Evolutionary conservation across 2,888 invertebrate genomes (phyloP), one percentile per base, ranked within the genome.

Genomic region (Ethmia dodecea): DNA sequence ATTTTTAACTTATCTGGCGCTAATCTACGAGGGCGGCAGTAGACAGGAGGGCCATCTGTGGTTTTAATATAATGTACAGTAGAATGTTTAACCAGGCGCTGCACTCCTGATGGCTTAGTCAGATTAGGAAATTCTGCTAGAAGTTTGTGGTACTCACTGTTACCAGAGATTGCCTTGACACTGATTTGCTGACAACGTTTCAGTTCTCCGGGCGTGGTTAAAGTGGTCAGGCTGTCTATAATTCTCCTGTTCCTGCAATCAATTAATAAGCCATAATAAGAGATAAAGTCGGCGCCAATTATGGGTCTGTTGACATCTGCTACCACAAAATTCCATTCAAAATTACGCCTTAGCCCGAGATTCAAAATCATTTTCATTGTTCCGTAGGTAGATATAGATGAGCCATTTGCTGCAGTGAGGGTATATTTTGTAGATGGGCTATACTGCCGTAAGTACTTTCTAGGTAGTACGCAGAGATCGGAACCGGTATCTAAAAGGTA

Each of bases 1-100:
- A 36, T 40, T 12, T 14, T 18, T 1, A 47, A 35, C 31, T 40
- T 37, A 20, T 52, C 42, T 1, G 51, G 49, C 5, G 47, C 48
- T 4, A 55, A 37, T 2, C 50, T 36, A 4, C 49, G 42, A 3
- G 54, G 47, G 15, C 33, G 25, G 6, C 38, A 37, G 1, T 25
- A 36, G 1, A 45, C 35, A 3, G 40, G 45, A 9, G 40, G 38
- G 0, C 38, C 40, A 34, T 35, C 18, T 1, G 36, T 30, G 1
- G 40, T 55, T 5, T 37, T 26, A 6, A 55, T 57, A 26, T 47
- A 33, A 28, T 56, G 57, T 2, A 33, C 24, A 1, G 50, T 54
- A 3, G 35, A 27, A 20, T 51, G 51, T n/a, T n/a, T n/a, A n/a
- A n/a, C n/a, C n/a, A n/a, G n/a, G n/a, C n/a, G n/a, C n/a, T n/a